Conservation (phyloP, 2,888 invertebrate genomes). For the Amphimallon solstitiale region DNA sequence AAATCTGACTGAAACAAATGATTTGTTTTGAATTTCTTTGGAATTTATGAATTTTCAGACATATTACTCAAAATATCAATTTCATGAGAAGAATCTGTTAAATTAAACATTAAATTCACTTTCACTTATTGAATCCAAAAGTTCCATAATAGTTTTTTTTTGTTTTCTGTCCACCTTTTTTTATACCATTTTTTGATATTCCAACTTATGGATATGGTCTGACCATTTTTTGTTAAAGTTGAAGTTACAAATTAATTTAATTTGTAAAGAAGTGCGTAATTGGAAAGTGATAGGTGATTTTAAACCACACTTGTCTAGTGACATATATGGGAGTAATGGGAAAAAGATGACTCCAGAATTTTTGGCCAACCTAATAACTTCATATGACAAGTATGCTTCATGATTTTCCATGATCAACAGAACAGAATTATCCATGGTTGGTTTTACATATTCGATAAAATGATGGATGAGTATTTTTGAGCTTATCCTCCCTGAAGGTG, state of each 20-base stretch:
- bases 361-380: constrained; percentile 29
- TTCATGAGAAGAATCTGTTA: background rate
- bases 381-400: constrained; percentile 20
- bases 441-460: background rate
- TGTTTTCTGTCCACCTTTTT: background rate
- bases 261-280: too few relatives aligned
- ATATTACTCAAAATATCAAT: background rate
- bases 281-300: too few relatives aligned
- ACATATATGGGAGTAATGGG: too few relatives aligned
- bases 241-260: background rate
- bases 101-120: background rate
- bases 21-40: background rate
- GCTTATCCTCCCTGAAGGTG: too few relatives aligned
- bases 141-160: constrained; percentile 1
- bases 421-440: background rate
- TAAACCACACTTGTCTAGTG: too few relatives aligned
- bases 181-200: constrained; percentile 4
- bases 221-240: constrained; percentile 9
- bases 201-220: constrained; percentile 11
- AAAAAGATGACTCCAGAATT: too few relatives aligned
- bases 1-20: constrained; percentile 17
- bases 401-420: constrained; percentile 27
- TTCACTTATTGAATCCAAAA: background rate
- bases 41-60: background rate
- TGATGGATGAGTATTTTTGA: too few relatives aligned